A percentile compares a stretch with the other conserved stretches of the same genome.
Conservation (phyloP, 1,140 invertebrate species). For the Grapholita molesta region DNA sequence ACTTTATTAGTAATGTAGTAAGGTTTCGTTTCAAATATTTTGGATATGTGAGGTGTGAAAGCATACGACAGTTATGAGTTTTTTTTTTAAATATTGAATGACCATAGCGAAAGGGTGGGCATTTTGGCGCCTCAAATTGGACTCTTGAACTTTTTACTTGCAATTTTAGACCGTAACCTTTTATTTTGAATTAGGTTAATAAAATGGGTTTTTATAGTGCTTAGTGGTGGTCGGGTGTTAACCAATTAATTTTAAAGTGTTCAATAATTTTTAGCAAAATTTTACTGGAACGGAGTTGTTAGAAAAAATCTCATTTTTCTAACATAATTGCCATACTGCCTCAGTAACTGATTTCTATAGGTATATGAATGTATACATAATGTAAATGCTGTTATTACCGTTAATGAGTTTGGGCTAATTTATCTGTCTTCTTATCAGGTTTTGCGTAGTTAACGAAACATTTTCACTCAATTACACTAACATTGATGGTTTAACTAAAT, state of each 20-base stretch:
- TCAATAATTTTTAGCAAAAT: not conserved
- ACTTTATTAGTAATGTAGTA: not conserved
- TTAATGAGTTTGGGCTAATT: no score
- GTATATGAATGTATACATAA: no score
- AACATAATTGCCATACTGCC: no score
- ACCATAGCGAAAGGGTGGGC: conserved; percentile 61
- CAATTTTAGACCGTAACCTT: conserved; percentile 38
- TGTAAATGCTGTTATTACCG: no score
- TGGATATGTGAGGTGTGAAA: not conserved
- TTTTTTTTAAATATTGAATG: conserved; percentile 38
- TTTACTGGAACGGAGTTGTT: no score
- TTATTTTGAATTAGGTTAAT: conserved; percentile 47
- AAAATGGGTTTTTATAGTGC: conserved; percentile 15
- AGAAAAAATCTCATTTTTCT: no score
- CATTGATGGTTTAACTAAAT: no score
- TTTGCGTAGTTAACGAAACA: no score
- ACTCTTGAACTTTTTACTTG: conserved; percentile 25
- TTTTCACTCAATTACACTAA: no score
- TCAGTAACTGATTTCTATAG: no score
- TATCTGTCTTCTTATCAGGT: no score
- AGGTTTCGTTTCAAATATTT: not conserved
- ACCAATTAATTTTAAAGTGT: not conserved
- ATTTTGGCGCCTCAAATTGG: conserved; percentile 53
- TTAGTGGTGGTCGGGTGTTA: conserved; percentile 11
- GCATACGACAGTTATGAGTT: not conserved